A percentile compares a stretch with the other conserved stretches of the same genome.
Conservation (phyloP, 1,140 invertebrate genomes). For the Drosophila pseudoobscura region DNA sequence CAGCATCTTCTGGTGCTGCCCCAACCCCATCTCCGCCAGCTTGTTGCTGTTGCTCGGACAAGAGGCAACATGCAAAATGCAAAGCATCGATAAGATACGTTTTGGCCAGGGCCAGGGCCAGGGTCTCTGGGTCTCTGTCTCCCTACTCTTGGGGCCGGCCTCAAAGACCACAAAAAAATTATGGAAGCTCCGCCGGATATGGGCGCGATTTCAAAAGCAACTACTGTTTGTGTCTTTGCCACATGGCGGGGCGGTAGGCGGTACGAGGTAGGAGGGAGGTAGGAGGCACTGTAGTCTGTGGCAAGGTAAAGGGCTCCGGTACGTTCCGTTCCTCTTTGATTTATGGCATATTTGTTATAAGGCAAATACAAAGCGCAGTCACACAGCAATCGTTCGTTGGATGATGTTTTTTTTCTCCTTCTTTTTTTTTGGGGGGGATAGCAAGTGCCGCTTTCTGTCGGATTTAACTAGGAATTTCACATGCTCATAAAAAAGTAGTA, state of each 20-base stretch:
- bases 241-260: background rate
- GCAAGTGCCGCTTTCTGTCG: slow-evolving; percentile 57
- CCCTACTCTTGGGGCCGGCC: slow-evolving; percentile 1
- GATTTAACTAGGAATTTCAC: slow-evolving; percentile 70
- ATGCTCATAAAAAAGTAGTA: slow-evolving; percentile 58
- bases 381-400: slow-evolving; percentile 37
- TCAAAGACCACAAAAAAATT: slow-evolving; percentile 54
- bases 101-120: background rate
- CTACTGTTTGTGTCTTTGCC: slow-evolving; percentile 67
- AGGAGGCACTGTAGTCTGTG: background rate
- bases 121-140: background rate
- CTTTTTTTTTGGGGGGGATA: background rate
- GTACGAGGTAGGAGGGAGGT: background rate
- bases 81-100: slow-evolving; percentile 81
- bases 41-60: slow-evolving; percentile 71
- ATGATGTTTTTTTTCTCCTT: slow-evolving; percentile 9
- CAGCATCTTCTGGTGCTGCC: slow-evolving; percentile 21
- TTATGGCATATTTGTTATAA: slow-evolving; percentile 73
- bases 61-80: slow-evolving; percentile 79
- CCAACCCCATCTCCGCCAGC: slow-evolving; percentile 10
- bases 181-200: slow-evolving; percentile 81
- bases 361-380: slow-evolving; percentile 73
- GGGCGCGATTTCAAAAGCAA: slow-evolving; percentile 79
- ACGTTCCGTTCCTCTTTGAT: slow-evolving; percentile 50
- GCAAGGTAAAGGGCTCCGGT: slow-evolving; percentile 11